Evolutionary conservation across 2,113 vertebrate genomes (phyloP).

Genomic region (Tupaia tana): DNA sequence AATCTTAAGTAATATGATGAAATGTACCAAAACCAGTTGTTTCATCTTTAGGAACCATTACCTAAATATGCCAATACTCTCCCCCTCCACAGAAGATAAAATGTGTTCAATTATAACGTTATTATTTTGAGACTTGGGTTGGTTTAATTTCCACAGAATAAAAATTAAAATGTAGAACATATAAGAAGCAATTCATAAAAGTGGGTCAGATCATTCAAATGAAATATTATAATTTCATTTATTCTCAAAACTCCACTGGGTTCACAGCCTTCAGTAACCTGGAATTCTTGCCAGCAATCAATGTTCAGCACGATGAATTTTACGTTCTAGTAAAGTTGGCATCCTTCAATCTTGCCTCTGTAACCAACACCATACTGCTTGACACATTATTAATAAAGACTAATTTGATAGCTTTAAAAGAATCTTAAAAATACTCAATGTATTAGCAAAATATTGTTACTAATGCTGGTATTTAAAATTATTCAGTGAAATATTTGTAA

Average conservation of each 20-base stretch:
- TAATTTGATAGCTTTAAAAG: conserved; percentile 69
- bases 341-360: conserved; percentile 9
- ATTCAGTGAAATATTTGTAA: conserved; percentile 55
- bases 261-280: conserved; percentile 33
- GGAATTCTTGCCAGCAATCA: conserved; percentile 41
- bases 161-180: not conserved
- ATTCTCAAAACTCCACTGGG: not conserved
- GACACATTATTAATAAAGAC: conserved; percentile 71
- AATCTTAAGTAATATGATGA: conserved; percentile 25
- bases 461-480: conserved; percentile 59
- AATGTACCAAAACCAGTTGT: not conserved
- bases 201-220: not conserved
- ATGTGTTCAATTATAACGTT: not conserved
- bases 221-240: conserved; percentile 15
- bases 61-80: not conserved
- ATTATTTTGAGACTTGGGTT: not conserved
- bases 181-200: not conserved
- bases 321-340: conserved; percentile 30
- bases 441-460: conserved; percentile 44
- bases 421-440: conserved; percentile 54
- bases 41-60: not conserved
- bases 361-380: conserved; percentile 49
- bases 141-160: not conserved
- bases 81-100: not conserved
- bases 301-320: conserved; percentile 48